Conservation (phyloP, 2,888 invertebrate species). For the Eugnorisma glareosa region DNA sequence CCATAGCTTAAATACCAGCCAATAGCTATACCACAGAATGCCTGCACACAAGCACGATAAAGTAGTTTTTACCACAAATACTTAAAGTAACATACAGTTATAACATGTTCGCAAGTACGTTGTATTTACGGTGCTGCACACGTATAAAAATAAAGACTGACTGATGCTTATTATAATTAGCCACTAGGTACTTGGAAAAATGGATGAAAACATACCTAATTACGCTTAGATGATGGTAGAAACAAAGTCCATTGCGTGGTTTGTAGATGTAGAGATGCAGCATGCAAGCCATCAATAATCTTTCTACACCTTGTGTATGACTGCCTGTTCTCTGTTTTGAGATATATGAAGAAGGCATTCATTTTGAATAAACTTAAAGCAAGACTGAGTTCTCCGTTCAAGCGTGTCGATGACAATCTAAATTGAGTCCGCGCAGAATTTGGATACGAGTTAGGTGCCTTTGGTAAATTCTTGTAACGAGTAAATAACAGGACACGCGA, state of each 20-base stretch:
- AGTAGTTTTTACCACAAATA: constrained; percentile 23
- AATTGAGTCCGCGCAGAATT: background rate
- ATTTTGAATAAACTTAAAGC: background rate
- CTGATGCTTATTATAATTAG: constrained; percentile 1
- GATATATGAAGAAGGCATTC: background rate
- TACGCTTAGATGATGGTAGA: background rate
- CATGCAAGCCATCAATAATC: background rate
- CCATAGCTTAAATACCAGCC: constrained; percentile 15
- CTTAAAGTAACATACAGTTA: constrained; percentile 10
- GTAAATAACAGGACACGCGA: background rate
- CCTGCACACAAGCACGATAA: constrained; percentile 6
- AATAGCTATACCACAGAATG: constrained; percentile 13
- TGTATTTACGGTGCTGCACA: background rate
- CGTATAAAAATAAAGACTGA: constrained; percentile 19
- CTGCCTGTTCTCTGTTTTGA: background rate
- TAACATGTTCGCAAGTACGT: constrained; percentile 9
- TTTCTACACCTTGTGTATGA: background rate
- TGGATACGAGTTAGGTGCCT: background rate
- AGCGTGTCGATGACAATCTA: background rate
- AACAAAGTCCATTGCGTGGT: background rate
- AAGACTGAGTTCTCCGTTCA: background rate
- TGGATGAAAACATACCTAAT: background rate
- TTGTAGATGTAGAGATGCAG: background rate
- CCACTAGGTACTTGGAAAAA: background rate
- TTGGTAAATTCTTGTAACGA: background rate